phyloP scores from a whole-genome alignment of 2,888 invertebrate genomes.

The Apamea crenata region DNA sequence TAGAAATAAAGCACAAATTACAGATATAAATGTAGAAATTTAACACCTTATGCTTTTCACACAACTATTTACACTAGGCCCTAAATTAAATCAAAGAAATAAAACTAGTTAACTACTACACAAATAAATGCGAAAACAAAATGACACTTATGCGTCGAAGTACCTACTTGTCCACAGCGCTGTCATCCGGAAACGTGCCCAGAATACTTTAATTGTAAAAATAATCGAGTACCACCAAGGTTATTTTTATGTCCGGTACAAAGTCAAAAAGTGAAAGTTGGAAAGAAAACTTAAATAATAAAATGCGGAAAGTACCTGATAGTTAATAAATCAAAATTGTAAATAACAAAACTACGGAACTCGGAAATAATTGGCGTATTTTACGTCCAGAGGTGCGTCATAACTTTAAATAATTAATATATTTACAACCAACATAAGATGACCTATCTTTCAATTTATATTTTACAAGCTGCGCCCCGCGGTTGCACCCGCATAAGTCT shows the following conservation, averaged over 20 bases:
- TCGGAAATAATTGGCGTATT: constrained; percentile 7
- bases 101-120: no score
- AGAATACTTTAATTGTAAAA: not conserved
- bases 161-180: not conserved
- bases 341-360: constrained; percentile 6
- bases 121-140: no score
- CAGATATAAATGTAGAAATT: no score
- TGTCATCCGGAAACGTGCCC: not conserved
- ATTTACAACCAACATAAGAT: not conserved
- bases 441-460: not conserved
- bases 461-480: no score
- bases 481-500: no score
- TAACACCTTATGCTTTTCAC: no score
- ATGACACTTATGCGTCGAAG: not conserved
- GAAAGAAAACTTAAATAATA: not conserved
- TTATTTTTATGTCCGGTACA: not conserved
- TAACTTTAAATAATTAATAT: not conserved
- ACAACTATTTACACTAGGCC: no score
- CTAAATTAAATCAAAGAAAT: no score
- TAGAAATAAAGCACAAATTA: no score
- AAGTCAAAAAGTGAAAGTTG: constrained; percentile 1
- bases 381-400: constrained; percentile 14
- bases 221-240: not conserved
- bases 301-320: not conserved
- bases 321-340: constrained; percentile 6